A percentile compares a stretch with the other conserved stretches of the same genome.
Conservation (phyloP, 2,797 vertebrate species). For the Anguilla megastoma region DNA sequence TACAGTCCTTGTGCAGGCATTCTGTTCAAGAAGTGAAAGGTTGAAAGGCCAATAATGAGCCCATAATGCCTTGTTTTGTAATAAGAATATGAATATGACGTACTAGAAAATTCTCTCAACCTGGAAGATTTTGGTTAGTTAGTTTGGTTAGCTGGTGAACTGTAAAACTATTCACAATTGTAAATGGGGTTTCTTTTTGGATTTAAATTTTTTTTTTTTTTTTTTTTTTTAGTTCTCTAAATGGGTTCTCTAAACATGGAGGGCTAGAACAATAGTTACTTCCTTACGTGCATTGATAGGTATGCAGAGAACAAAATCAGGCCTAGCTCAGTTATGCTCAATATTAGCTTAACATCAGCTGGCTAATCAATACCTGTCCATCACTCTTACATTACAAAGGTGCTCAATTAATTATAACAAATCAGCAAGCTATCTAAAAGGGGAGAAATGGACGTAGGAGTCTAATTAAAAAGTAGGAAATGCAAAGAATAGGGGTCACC, state of each 20-base stretch:
- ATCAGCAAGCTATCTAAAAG: not conserved
- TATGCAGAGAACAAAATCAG: not conserved
- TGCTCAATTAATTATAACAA: not conserved
- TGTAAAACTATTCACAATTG: not conserved
- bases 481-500: not conserved
- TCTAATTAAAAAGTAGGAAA: not conserved
- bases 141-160: not conserved
- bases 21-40: not conserved
- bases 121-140: not conserved
- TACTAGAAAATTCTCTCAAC: not conserved
- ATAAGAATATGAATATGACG: not conserved
- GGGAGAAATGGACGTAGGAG: too few species aligned
- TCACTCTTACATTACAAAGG: not conserved
- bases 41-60: slow-evolving; percentile 5
- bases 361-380: not conserved
- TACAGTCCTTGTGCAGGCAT: not conserved
- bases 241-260: not conserved
- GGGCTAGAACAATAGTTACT: not conserved
- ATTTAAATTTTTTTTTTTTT: not conserved
- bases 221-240: not conserved
- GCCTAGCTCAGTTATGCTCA: not conserved
- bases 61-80: not conserved
- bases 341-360: not conserved
- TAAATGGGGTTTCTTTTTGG: not conserved
- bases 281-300: not conserved